Base-by-base conservation (phyloP, 2,888 invertebrate genomes). In the Cryptocephalus primarius region DNA sequence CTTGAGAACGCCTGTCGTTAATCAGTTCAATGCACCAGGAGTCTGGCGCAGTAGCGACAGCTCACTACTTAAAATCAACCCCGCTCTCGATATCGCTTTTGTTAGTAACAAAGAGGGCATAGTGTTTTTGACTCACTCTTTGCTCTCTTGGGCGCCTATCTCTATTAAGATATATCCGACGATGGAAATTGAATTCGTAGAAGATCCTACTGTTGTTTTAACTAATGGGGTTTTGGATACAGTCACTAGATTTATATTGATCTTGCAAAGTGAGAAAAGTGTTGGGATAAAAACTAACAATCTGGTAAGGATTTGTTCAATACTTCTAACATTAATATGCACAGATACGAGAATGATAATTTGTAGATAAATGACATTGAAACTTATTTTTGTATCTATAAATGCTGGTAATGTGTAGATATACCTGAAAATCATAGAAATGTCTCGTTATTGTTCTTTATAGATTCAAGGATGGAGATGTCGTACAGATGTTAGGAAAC, bases 1-100 rank as follows among this genome's bases (percentile, higher is more conserved):
- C 56, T 72, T 76, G 55, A 65, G 64, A 52, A 71, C 72, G 41
- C 73, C 76, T 0, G 62, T 78, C n/a, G 60, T 69, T 1, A 54
- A 59, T 8, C 50, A 56, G 43, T 52, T 62, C 51, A 68, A 71
- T 60, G 51, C 55, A 3, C 52, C 53, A 8, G 71, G 68, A 12
- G 49, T 44, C 9, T 74, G 75, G 74, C 57, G 58, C 10, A 60
- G 67, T 8, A 68, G 67, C 41, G 68, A 72, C 48, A 49, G 54
- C 8, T 58, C 55, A 33, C 48, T 69, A n/a, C 51, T 74, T 4
- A 53, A 57, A 10, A 55, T 72, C 8, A 61, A 69, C 50, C 53
- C 64, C 1, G 53, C 58, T 1, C 58, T 64, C 9, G 72, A 73
- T 45, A 58, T 73, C 14, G 72, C 66, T 6, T 60, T 65, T 36